Conservation (phyloP, 2,113 vertebrate genomes). For the Theristicus caerulescens region DNA sequence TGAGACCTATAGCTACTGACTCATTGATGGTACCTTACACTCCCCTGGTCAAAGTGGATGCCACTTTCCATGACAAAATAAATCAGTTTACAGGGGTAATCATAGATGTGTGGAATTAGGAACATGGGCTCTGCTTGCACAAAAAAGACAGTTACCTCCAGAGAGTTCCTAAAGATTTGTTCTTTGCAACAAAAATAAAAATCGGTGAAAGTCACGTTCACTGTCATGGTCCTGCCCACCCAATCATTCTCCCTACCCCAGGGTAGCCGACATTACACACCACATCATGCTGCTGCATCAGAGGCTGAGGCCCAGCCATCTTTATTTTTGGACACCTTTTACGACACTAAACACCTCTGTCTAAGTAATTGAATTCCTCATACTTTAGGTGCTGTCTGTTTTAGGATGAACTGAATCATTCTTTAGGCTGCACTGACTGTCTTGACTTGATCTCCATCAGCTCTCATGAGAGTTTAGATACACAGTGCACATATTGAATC, state of each 20-base stretch:
- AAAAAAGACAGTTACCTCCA: neutral
- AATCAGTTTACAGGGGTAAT: neutral
- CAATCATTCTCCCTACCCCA: neutral
- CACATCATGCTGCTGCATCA: neutral
- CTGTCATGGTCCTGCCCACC: neutral
- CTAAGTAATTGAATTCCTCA: neutral
- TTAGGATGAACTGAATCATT: neutral
- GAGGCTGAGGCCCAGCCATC: neutral
- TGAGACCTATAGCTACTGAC: constrained; percentile 18
- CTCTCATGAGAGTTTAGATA: neutral
- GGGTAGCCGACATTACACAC: neutral
- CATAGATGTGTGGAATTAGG: neutral
- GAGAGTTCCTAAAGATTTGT: neutral
- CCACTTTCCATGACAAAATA: neutral
- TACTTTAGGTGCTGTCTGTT: neutral
- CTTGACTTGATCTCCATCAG: neutral
- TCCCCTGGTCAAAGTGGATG: neutral
- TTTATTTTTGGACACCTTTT: neutral
- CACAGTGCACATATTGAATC: neutral
- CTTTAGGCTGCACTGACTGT: neutral
- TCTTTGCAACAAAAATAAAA: neutral
- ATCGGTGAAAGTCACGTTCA: neutral
- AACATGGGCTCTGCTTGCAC: neutral
- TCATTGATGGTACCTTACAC: neutral
- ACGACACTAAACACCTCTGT: neutral